A percentile compares a stretch with the other conserved stretches of the same genome.
Conservation (phyloP, 2,797 vertebrate genomes). For the Sciaenops ocellatus region DNA sequence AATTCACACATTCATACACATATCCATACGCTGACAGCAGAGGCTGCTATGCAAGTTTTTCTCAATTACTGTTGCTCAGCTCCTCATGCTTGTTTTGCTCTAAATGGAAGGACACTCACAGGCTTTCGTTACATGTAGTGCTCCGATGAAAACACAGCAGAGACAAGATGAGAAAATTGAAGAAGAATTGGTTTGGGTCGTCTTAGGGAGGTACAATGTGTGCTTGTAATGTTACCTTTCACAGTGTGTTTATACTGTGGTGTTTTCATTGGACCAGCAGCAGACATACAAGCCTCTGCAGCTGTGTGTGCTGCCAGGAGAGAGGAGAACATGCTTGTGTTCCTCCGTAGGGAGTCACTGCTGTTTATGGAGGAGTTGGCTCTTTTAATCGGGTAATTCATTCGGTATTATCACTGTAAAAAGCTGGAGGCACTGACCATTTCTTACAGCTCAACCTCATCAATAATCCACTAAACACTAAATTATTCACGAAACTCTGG, state of each 20-base stretch:
- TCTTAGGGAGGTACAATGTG: conserved; percentile 57
- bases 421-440: conserved; percentile 59
- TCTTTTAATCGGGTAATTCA: conserved; percentile 66
- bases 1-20: too few species aligned
- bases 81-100: conserved; percentile 50
- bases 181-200: conserved; percentile 71
- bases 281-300: conserved; percentile 28
- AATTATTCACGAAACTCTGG: conserved; percentile 74
- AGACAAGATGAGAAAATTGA: conserved; percentile 79
- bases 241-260: conserved; percentile 56
- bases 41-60: conserved; percentile 25
- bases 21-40: too few species aligned
- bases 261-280: conserved; percentile 50
- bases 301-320: conserved; percentile 11
- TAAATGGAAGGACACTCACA: conserved; percentile 57
- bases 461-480: conserved; percentile 74
- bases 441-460: conserved; percentile 71
- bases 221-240: conserved; percentile 57
- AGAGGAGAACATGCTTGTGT: conserved; percentile 15
- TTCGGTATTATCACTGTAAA: conserved; percentile 67
- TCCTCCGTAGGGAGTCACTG: conserved; percentile 50
- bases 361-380: conserved; percentile 59
- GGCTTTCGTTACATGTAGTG: conserved; percentile 68
- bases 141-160: conserved; percentile 66
- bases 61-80: conserved; percentile 60